phyloP scores from a whole-genome alignment of 2,888 invertebrate species.

The Phymatocera aterrima region DNA sequence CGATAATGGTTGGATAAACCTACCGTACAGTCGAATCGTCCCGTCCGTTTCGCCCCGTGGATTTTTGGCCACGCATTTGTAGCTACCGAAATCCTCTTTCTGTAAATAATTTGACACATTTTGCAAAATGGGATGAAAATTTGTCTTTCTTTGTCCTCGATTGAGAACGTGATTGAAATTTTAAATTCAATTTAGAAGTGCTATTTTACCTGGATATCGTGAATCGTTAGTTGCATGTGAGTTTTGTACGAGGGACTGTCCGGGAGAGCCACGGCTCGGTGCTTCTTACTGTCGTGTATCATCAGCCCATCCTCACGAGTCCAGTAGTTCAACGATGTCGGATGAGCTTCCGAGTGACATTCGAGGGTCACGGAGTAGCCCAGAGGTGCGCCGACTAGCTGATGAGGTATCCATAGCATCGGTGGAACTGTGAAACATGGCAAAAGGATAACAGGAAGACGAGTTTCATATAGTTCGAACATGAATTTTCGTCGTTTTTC shows the following conservation, averaged over 20 bases:
- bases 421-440: conserved; percentile 85
- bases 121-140: no score
- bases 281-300: conserved; percentile 91
- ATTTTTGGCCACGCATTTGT: conserved; percentile 93
- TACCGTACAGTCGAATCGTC: conserved; percentile 91
- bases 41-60: conserved; percentile 94
- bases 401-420: conserved; percentile 94
- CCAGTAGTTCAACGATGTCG: conserved; percentile 94
- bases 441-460: conserved; percentile 67
- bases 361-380: conserved; percentile 90
- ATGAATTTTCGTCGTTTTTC: background rate
- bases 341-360: conserved; percentile 94
- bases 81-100: conserved; percentile 89
- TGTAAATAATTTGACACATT: conserved; percentile 67
- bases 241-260: conserved; percentile 90
- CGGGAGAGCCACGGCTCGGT: conserved; percentile 78
- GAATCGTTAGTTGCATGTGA: conserved; percentile 90
- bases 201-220: conserved; percentile 78
- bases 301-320: conserved; percentile 91
- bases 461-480: conserved; percentile 63
- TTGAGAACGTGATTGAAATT: background rate
- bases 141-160: background rate
- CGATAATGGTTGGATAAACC: no score
- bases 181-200: conserved; percentile 4
- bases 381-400: conserved; percentile 90